Base-by-base conservation (phyloP, 2,113 vertebrate species). In the Chroicocephalus ridibundus region DNA sequence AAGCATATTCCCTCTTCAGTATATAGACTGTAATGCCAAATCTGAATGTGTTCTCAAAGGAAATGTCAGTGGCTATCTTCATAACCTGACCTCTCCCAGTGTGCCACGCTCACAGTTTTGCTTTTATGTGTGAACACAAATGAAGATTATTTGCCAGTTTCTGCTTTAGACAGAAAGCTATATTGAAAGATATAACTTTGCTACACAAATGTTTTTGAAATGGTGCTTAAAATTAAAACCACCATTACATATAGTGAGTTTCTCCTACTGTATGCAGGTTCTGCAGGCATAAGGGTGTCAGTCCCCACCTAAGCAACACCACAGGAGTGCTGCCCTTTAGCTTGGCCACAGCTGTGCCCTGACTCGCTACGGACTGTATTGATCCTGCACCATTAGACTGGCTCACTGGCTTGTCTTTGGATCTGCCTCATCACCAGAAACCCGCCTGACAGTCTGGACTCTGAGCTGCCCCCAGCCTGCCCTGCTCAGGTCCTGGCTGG, bases 401-500 rank as follows among this genome's bases (percentile, higher is more conserved):
- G 18, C 9, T 55, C 18, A 19, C 10, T n/a, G 61, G 31, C 15
- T 82, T 47, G 20, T 86, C 55, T 31, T 93, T 3, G 1, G 24
- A 75, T n/a, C 46, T 90, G 75, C 13, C 29, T 88, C 31, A n/a
- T 49, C 49, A 44, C 42, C 44, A 82, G n/a, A 54, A 74, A 46
- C 26, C 18, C 46, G 21, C 51, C n/a, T 5, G 40, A 5, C 9
- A 58, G 17, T 11, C 40, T 25, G 69, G 62, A 36, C 10, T 61
- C 22, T 32, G 57, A 12, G 44, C 70, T 79, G 83, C 5, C 14
- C 18, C 17, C 29, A 38, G 16, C 68, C 24, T 26, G 32, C 25
- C 20, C 34, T 32, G 34, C 51, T 79, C 0, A 0, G 6, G 22
- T 27, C 40, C 42, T 26, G 24, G 13, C 36, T 58, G 27, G 49